These are phyloP conservation scores for Zaprionus bogoriensis DNA, from an alignment of 2,888 invertebrate species.

Conservation along the genomic window DNA sequence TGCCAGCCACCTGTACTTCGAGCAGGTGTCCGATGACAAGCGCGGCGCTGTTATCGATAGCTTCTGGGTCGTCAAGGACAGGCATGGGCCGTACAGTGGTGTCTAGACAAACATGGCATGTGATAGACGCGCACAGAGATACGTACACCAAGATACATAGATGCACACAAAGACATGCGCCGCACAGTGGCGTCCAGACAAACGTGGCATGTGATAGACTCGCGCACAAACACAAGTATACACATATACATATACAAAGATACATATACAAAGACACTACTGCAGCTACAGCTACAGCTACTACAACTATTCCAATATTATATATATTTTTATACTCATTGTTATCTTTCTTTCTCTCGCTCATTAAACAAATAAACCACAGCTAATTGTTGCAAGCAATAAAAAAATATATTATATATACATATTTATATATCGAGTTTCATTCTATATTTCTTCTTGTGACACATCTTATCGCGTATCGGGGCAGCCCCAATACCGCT, in stretches of 20 bases:
- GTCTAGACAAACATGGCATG: constrained; percentile 14
- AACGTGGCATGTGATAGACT: no score
- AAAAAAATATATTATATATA: no score
- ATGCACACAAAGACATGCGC: constrained; percentile 37
- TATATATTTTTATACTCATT: neutral
- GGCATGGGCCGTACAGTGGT: constrained; percentile 66
- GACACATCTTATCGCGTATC: neutral
- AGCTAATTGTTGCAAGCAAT: neutral
- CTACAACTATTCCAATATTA: no score
- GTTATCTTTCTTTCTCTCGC: neutral
- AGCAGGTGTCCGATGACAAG: constrained; percentile 92
- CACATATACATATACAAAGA: constrained; percentile 1
- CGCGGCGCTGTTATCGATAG: constrained; percentile 87
- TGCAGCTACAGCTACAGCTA: no score
- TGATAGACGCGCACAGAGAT: constrained; percentile 8
- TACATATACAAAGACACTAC: constrained; percentile 5
- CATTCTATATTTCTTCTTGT: neutral
- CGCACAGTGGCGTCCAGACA: constrained; percentile 42
- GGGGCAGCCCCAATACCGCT: no score
- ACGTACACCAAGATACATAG: no score
- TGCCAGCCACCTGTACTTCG: constrained; percentile 92
- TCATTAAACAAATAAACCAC: neutral
- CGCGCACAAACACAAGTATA: no score
- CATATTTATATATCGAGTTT: neutral
- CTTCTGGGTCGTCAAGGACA: constrained; percentile 87